A percentile compares a stretch with the other conserved stretches of the same genome.
phyloP scores from a whole-genome alignment of 1,140 invertebrate species.

The Ips typographus region DNA sequence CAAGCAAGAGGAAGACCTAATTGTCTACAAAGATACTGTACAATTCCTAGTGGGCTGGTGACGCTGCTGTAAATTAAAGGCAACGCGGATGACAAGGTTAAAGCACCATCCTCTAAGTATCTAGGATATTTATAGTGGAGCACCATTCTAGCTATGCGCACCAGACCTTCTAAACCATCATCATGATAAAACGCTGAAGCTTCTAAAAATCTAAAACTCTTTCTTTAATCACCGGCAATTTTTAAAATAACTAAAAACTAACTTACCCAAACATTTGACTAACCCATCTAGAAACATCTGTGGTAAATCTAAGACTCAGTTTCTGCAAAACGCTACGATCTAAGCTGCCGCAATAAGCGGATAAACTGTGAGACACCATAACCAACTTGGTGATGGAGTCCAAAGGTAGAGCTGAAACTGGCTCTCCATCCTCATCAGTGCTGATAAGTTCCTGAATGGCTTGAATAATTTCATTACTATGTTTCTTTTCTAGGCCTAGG shows the following conservation, averaged over 20 bases:
- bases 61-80: constrained; percentile 83
- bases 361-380: constrained; percentile 72
- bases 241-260: neutral
- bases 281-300: constrained; percentile 76
- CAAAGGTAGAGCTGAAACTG: constrained; percentile 54
- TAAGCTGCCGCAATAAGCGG: constrained; percentile 71
- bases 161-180: constrained; percentile 48
- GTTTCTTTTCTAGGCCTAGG: constrained; percentile 47
- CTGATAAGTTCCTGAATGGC: constrained; percentile 48
- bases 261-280: constrained; percentile 75
- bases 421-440: constrained; percentile 56
- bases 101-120: constrained; percentile 75
- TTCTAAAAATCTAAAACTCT: constrained; percentile 41
- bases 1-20: constrained; percentile 75
- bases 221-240: neutral
- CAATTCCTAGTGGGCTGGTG: constrained; percentile 70
- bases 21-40: constrained; percentile 77
- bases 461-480: constrained; percentile 47
- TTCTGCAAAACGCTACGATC: constrained; percentile 69
- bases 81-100: constrained; percentile 70
- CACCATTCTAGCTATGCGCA: constrained; percentile 74
- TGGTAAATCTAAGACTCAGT: constrained; percentile 68
- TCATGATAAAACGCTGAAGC: constrained; percentile 46
- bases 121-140: constrained; percentile 79
- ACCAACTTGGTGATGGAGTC: constrained; percentile 66